These are phyloP conservation scores for Onychostruthus taczanowskii DNA, from an alignment of 2,113 vertebrate species.

Conservation along the genomic window DNA sequence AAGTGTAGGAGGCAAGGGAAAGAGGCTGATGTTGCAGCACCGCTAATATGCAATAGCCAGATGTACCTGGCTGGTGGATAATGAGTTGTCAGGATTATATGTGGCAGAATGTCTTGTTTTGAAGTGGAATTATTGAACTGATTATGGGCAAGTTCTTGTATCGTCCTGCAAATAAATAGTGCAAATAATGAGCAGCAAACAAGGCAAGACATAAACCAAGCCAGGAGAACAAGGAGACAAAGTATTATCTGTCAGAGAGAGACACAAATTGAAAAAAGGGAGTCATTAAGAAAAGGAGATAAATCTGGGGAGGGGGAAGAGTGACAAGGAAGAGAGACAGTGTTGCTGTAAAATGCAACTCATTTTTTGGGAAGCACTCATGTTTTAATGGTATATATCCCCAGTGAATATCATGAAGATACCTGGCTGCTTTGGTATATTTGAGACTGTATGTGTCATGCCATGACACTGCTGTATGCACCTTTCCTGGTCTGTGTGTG, in stretches of 20 bases:
- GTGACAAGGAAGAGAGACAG: background rate
- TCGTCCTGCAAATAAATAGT: constrained; percentile 43
- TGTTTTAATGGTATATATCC: constrained; percentile 16
- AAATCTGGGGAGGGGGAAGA: constrained; percentile 22
- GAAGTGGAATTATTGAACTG: constrained; percentile 70
- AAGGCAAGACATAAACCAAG: constrained; percentile 42
- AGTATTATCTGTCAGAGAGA: constrained; percentile 48
- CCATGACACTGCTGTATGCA: background rate
- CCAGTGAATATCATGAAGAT: background rate
- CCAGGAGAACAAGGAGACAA: constrained; percentile 54
- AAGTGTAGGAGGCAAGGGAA: background rate
- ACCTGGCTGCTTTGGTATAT: background rate
- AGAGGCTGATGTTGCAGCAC: background rate
- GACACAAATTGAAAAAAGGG: constrained; percentile 59
- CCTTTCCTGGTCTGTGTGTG: background rate
- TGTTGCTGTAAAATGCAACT: background rate
- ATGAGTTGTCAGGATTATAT: constrained; percentile 60
- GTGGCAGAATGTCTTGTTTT: constrained; percentile 43
- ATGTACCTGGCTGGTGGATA: constrained; percentile 1
- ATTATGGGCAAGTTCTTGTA: constrained; percentile 61
- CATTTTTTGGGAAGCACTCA: background rate
- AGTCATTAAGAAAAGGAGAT: constrained; percentile 52
- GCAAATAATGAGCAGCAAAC: constrained; percentile 42
- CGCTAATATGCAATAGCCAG: constrained; percentile 27
- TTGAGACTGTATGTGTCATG: background rate